A percentile compares a stretch with the other conserved stretches of the same genome.
Conservation (phyloP, 2,797 vertebrate genomes). For the Enteromius unitaeniatus region DNA sequence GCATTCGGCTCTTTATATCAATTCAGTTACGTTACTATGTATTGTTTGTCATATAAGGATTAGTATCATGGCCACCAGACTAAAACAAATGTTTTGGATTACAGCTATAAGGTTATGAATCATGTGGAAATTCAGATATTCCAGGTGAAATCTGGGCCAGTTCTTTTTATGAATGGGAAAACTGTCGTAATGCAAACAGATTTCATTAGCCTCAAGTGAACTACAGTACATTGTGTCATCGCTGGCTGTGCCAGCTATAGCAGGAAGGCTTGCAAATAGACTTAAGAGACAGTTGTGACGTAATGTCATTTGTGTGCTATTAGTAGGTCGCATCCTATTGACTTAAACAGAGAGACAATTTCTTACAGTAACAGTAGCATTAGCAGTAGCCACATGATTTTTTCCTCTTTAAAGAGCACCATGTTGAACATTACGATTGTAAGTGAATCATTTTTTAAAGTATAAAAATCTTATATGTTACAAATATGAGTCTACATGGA, state of each 20-base stretch:
- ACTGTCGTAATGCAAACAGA: background rate
- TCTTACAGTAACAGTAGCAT: slow-evolving; percentile 7
- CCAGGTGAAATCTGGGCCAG: background rate
- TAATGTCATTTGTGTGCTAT: slow-evolving; percentile 40
- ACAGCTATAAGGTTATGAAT: background rate
- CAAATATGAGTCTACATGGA: background rate
- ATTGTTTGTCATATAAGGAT: background rate
- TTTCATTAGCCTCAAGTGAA: slow-evolving; percentile 19
- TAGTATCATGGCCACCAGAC: background rate
- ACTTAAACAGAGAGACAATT: slow-evolving; percentile 3
- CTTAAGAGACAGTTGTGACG: slow-evolving; percentile 34
- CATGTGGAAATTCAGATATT: background rate
- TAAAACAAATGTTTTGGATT: background rate
- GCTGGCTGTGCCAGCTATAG: background rate
- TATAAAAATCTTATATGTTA: background rate
- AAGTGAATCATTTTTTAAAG: background rate
- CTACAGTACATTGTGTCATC: slow-evolving; percentile 3
- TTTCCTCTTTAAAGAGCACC: background rate
- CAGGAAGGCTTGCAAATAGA: slow-evolving; percentile 20
- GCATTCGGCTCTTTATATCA: background rate
- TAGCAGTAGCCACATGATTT: background rate
- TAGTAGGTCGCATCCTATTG: slow-evolving; percentile 14
- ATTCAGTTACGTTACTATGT: background rate
- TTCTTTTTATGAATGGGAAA: slow-evolving; percentile 16
- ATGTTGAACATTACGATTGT: background rate